Conservation (phyloP, 1,140 invertebrate genomes). For the Spodoptera frugiperda region DNA sequence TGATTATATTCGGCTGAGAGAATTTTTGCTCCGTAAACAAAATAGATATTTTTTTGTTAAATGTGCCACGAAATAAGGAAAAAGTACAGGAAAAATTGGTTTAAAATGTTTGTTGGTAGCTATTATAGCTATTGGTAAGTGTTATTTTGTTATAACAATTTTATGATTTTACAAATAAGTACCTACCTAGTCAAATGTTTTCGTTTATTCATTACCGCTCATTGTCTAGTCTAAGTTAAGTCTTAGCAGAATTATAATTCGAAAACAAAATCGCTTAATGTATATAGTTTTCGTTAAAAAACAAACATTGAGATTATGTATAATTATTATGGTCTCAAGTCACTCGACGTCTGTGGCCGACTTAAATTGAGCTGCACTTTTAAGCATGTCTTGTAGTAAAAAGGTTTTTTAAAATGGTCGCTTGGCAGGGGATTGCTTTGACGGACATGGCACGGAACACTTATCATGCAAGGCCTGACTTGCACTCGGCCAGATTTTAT, state of each 20-base stretch:
- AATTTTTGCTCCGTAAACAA: constrained; percentile 9
- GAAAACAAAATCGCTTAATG: too few relatives aligned
- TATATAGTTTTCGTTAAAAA: not conserved
- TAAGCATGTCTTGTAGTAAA: not conserved
- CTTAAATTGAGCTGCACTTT: constrained; percentile 2
- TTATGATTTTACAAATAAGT: not conserved
- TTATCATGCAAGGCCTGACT: constrained; percentile 13
- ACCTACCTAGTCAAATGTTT: too few relatives aligned
- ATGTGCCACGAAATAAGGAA: constrained; percentile 13
- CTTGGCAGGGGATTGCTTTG: constrained; percentile 15
- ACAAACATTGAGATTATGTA: not conserved
- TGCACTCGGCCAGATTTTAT: constrained; percentile 8
- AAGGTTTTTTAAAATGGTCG: constrained; percentile 4
- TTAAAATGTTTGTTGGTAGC: constrained; percentile 10
- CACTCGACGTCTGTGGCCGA: not conserved
- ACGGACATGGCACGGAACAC: constrained; percentile 21
- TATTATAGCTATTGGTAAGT: not conserved
- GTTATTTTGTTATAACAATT: not conserved
- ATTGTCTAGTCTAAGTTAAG: too few relatives aligned
- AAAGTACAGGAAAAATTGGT: not conserved
- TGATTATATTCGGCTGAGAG: constrained; percentile 2
- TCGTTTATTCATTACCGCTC: too few relatives aligned
- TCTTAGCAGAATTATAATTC: too few relatives aligned
- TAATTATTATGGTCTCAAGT: not conserved
- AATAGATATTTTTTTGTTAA: constrained; percentile 24